phyloP scores from a whole-genome alignment of 2,888 invertebrate species.

The Euzophera pinguis region DNA sequence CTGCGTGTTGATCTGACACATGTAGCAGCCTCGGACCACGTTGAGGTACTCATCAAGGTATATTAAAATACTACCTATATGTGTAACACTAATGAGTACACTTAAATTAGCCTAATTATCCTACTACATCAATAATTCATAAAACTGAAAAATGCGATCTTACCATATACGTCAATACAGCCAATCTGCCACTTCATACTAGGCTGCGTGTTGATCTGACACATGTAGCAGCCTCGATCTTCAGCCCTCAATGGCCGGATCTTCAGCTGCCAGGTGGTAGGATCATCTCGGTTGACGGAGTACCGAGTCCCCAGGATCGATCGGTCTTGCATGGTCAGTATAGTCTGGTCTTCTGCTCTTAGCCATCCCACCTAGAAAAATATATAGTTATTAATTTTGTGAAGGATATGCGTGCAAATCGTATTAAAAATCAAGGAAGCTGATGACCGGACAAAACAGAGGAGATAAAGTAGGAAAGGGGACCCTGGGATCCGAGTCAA shows the following conservation, averaged over 20 bases:
- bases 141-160: constrained; percentile 34
- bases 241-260: constrained; percentile 89
- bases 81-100: too few species aligned
- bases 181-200: constrained; percentile 93
- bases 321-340: constrained; percentile 87
- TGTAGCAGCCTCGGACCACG: constrained; percentile 94
- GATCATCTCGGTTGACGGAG: constrained; percentile 86
- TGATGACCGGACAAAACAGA: too few species aligned
- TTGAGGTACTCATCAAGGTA: too few species aligned
- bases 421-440: too few species aligned
- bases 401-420: too few species aligned
- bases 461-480: too few species aligned
- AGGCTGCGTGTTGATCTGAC: constrained; percentile 91
- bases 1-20: constrained; percentile 94
- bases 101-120: too few species aligned
- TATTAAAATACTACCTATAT: too few species aligned
- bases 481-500: too few species aligned
- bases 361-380: constrained; percentile 87
- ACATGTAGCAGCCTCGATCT: constrained; percentile 94
- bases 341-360: constrained; percentile 89
- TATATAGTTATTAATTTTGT: too few species aligned
- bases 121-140: too few species aligned
- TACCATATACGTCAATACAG: constrained; percentile 93
- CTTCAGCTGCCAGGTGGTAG: constrained; percentile 90
- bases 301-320: constrained; percentile 90